Conservation (phyloP, 2,113 vertebrate genomes). For the Haemorhous mexicanus region DNA sequence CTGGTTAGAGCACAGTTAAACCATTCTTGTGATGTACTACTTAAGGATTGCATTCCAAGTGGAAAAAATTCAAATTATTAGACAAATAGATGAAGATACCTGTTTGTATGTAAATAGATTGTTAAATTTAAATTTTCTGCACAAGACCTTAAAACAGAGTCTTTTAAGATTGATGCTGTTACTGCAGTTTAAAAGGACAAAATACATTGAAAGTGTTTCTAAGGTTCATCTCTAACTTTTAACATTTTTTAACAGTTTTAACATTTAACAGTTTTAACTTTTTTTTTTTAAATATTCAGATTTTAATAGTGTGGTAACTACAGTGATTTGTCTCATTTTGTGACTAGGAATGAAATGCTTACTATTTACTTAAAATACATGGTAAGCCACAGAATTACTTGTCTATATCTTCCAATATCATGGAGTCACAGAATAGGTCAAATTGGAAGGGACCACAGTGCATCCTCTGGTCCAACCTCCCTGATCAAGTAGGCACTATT, state of each 20-base stretch:
- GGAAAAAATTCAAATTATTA: background rate
- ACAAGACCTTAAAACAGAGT: background rate
- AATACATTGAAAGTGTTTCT: background rate
- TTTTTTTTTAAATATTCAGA: background rate
- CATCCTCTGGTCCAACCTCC: background rate
- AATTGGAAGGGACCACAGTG: background rate
- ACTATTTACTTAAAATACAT: background rate
- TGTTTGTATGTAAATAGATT: background rate
- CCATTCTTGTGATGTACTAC: background rate
- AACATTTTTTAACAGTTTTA: too few species aligned
- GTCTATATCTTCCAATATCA: background rate
- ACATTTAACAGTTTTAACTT: too few species aligned
- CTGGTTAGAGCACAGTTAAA: background rate
- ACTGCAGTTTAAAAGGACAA: background rate
- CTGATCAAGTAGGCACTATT: background rate
- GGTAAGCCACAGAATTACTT: background rate
- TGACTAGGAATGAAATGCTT: background rate
- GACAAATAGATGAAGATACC: background rate
- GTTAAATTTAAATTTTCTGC: background rate
- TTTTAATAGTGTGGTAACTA: background rate
- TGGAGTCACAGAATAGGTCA: background rate
- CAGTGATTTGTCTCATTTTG: background rate
- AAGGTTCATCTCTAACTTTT: background rate
- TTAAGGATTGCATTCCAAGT: background rate
- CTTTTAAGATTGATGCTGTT: background rate